Evolutionary conservation across 2,888 invertebrate genomes (phyloP).

Genomic region (Leucophora obtusa): DNA sequence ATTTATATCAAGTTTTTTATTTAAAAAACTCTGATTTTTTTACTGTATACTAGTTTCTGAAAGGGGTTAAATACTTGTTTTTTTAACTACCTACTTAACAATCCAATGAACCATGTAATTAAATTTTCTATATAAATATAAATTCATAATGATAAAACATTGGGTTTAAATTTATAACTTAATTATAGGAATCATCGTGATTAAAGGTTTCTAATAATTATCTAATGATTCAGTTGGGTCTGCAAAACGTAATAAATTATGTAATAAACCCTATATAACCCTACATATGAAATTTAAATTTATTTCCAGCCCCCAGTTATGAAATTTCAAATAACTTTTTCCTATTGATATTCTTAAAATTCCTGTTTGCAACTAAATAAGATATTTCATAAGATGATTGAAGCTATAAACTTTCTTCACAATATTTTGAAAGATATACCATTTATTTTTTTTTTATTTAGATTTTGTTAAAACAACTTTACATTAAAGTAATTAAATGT

Average conservation of each 20-base stretch:
- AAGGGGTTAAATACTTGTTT: neutral
- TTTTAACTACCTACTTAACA: slow-evolving; percentile 22
- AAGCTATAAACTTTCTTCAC: too few species aligned
- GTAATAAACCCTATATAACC: neutral
- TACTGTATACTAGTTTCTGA: neutral
- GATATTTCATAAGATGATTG: too few species aligned
- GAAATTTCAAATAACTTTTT: too few species aligned
- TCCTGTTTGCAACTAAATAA: too few species aligned
- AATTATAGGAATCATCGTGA: slow-evolving; percentile 31
- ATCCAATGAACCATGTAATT: slow-evolving; percentile 24
- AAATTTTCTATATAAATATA: slow-evolving; percentile 25
- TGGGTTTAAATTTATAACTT: slow-evolving; percentile 46
- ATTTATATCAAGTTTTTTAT: slow-evolving; percentile 18
- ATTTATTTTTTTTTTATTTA: too few species aligned
- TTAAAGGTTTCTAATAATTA: neutral
- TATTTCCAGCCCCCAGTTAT: too few species aligned
- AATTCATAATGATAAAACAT: slow-evolving; percentile 19
- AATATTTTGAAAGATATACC: too few species aligned
- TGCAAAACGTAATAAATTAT: neutral
- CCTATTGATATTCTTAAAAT: too few species aligned
- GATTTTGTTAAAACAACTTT: too few species aligned
- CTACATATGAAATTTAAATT: too few species aligned
- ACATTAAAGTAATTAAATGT: too few species aligned
- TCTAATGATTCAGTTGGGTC: neutral
- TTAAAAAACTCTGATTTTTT: slow-evolving; percentile 11